A percentile compares a stretch with the other conserved stretches of the same genome.
These are phyloP conservation scores for Epistrophe grossulariae DNA, from an alignment of 2,888 invertebrate species.

Conservation along the genomic window DNA sequence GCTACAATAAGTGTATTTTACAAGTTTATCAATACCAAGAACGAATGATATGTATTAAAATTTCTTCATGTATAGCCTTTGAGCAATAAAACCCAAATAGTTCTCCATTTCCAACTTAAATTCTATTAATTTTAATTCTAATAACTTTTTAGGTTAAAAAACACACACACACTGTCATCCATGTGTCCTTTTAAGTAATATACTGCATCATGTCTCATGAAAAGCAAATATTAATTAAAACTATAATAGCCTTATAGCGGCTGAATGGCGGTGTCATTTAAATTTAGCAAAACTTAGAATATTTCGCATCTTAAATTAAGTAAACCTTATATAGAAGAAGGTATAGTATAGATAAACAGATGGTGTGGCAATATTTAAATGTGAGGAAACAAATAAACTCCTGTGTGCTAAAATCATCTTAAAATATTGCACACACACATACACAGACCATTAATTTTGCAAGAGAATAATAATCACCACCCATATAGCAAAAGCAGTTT, in stretches of 20 bases:
- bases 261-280: background rate
- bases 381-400: conserved; percentile 9
- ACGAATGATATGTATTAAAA: no score
- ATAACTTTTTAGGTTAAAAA: background rate
- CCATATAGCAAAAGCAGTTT: conserved; percentile 4
- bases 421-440: conserved; percentile 10
- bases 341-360: background rate
- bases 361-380: conserved; percentile 24
- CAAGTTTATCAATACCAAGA: no score
- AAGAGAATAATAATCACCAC: conserved; percentile 28
- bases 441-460: conserved; percentile 15
- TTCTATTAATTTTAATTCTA: no score
- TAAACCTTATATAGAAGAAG: background rate
- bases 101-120: no score
- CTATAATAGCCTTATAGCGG: conserved; percentile 9
- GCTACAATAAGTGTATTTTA: no score
- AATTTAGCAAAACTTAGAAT: conserved; percentile 17
- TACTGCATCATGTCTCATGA: background rate
- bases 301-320: conserved; percentile 9
- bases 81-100: no score
- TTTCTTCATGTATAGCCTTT: no score
- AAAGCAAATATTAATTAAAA: conserved; percentile 23
- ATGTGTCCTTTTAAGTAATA: background rate
- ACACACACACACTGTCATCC: background rate
- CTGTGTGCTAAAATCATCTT: background rate